phyloP scores from a whole-genome alignment of 2,888 invertebrate species.

The Nebria brevicollis region DNA sequence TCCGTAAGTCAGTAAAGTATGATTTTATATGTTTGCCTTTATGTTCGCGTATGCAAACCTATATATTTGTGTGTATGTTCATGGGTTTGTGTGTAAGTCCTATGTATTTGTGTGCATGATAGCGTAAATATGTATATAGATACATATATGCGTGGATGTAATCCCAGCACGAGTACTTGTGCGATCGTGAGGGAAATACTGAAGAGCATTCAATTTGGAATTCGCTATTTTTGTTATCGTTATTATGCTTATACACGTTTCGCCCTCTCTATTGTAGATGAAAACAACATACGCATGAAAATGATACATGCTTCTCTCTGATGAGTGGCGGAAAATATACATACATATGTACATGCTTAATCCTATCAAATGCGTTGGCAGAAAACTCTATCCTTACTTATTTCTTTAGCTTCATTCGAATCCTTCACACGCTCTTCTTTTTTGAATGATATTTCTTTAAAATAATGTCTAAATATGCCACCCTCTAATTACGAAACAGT shows the following conservation, averaged over 20 bases:
- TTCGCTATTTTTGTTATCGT: slow-evolving; percentile 42
- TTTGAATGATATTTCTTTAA: too few species aligned
- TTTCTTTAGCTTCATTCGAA: too few species aligned
- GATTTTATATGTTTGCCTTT: background rate
- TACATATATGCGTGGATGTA: background rate
- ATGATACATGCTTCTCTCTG: background rate
- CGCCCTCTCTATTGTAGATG: slow-evolving; percentile 4
- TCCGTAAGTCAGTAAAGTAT: too few species aligned
- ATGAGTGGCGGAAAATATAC: too few species aligned
- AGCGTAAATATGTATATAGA: background rate
- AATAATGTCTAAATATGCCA: too few species aligned
- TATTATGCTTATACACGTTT: slow-evolving; percentile 43
- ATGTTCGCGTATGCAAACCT: background rate
- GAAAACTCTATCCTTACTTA: too few species aligned
- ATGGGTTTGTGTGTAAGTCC: slow-evolving; percentile 11
- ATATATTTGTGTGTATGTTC: background rate
- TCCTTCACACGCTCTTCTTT: too few species aligned
- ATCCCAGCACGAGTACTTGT: slow-evolving; percentile 5
- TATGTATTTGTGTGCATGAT: background rate
- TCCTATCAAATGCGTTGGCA: too few species aligned
- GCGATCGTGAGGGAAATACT: slow-evolving; percentile 38
- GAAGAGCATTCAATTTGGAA: slow-evolving; percentile 40
- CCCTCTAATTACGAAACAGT: background rate
- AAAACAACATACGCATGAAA: background rate
- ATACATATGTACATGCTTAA: too few species aligned